Evolutionary conservation across 2,888 invertebrate genomes (phyloP), one percentile per base, ranked within the genome.

Genomic region (Hypomecis punctinalis): DNA sequence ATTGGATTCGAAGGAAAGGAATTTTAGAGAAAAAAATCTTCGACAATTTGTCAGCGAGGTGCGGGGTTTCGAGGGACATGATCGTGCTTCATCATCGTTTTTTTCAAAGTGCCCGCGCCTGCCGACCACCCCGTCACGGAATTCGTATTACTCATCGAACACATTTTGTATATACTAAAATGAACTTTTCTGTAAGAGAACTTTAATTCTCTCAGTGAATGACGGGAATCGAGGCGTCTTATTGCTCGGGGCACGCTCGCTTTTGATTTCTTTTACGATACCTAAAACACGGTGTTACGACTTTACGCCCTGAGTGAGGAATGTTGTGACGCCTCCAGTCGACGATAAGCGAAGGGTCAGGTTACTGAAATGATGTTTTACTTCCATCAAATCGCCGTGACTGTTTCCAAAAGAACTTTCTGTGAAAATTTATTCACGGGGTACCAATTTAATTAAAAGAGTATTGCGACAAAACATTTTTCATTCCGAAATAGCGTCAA

Each of bases 41-140:
- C 79, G 81, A 84, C 88, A 86, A 89, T 90, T 90, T 89, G 82
- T 90, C 89, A 85, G 85, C 82, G 79, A 81, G 82, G 84, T 78
- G 80, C 55, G 35, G 46, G 56, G 85, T 82, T 84, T 79, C 81
- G 74, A 76, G 80, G 74, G 84, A 83, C 85, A 85, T 88, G 88
- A 86, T 88, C 87, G 86, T 84, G 88, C 86, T 88, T 86, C 88
- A 89, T 91, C 89, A 90, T 89, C 84, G 84, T 87, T 89, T 90
- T 88, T 86, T 83, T 82, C 83, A 86, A 88, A 87, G 80, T 83
- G 80, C 79, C 78, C 78, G 76, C 79, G 79, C 81, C 74, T 76
- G 69, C 73, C 70, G 70, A 69, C 79, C 78, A 71, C 82, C 77
- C 76, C 76, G 74, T 81, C 79, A 80, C 79, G 81, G 85, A 89